Evolutionary conservation across 2,113 vertebrate species (phyloP).

Genomic region (Menura novaehollandiae): DNA sequence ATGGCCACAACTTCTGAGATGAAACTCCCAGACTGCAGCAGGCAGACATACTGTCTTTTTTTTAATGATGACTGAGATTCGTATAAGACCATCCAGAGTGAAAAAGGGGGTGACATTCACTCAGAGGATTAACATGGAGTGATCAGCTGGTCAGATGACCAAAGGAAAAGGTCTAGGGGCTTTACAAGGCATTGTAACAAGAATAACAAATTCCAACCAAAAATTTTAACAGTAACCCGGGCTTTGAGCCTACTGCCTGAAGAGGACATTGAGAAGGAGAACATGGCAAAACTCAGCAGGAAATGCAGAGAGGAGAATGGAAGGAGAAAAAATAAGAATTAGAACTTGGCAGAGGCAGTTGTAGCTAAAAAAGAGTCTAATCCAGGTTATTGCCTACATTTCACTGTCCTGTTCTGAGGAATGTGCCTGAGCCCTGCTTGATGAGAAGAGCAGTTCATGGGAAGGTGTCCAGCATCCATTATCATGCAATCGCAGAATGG

Average conservation of each 20-base stretch:
- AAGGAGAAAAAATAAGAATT: background rate
- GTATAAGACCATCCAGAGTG: background rate
- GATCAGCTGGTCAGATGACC: background rate
- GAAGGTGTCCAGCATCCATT: background rate
- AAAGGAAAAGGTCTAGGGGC: background rate
- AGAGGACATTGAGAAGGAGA: background rate
- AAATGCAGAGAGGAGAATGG: background rate
- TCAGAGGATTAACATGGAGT: background rate
- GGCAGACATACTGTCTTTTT: background rate
- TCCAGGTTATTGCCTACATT: background rate
- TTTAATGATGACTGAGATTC: background rate
- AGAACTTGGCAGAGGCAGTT: background rate
- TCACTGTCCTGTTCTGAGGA: background rate
- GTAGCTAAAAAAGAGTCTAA: background rate
- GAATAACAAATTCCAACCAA: background rate
- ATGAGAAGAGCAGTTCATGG: background rate
- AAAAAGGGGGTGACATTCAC: background rate
- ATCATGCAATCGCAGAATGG: accelerated
- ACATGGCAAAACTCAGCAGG: background rate
- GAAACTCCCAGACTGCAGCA: background rate
- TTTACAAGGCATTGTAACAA: background rate
- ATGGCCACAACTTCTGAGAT: background rate
- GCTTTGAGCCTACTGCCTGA: background rate
- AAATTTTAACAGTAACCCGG: background rate
- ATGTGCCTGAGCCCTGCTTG: background rate